These are phyloP conservation scores for Crocallis elinguaria DNA, from an alignment of 2,888 invertebrate genomes.

Conservation along the genomic window DNA sequence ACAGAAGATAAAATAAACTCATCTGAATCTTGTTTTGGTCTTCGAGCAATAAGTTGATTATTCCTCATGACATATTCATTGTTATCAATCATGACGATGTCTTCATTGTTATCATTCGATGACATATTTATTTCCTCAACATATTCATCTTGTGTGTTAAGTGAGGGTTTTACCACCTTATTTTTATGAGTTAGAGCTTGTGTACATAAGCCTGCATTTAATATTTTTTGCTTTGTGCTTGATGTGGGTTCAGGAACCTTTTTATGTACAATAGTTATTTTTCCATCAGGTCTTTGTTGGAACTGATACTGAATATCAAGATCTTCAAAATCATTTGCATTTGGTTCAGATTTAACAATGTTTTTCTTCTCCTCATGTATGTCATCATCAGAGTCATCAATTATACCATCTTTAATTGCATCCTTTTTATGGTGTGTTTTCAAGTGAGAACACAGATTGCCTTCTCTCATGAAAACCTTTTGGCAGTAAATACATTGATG, in stretches of 20 bases:
- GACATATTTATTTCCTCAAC: slow-evolving; percentile 49
- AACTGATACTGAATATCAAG: slow-evolving; percentile 64
- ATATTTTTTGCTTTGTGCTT: slow-evolving; percentile 67
- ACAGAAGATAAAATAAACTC: slow-evolving; percentile 60
- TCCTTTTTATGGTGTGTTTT: slow-evolving; percentile 87
- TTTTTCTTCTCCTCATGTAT: slow-evolving; percentile 37
- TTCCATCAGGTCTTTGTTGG: slow-evolving; percentile 67
- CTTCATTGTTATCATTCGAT: slow-evolving; percentile 49
- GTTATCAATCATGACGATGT: slow-evolving; percentile 83
- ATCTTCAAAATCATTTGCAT: slow-evolving; percentile 58
- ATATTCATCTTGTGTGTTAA: slow-evolving; percentile 49
- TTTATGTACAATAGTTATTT: slow-evolving; percentile 80
- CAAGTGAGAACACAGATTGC: slow-evolving; percentile 89
- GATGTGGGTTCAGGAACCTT: slow-evolving; percentile 49
- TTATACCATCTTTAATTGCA: slow-evolving; percentile 87
- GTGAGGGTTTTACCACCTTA: slow-evolving; percentile 35
- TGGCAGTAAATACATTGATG: slow-evolving; percentile 90
- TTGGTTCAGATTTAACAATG: slow-evolving; percentile 64
- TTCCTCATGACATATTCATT: slow-evolving; percentile 83
- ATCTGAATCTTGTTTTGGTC: slow-evolving; percentile 42
- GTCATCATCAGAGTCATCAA: slow-evolving; percentile 84
- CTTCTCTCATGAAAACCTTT: slow-evolving; percentile 88
- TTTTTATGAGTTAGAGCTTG: slow-evolving; percentile 43
- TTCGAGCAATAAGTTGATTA: slow-evolving; percentile 65
- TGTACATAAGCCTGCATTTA: slow-evolving; percentile 60